These are phyloP conservation scores for Netelia virgata DNA, from an alignment of 2,888 invertebrate genomes.

Conservation along the genomic window DNA sequence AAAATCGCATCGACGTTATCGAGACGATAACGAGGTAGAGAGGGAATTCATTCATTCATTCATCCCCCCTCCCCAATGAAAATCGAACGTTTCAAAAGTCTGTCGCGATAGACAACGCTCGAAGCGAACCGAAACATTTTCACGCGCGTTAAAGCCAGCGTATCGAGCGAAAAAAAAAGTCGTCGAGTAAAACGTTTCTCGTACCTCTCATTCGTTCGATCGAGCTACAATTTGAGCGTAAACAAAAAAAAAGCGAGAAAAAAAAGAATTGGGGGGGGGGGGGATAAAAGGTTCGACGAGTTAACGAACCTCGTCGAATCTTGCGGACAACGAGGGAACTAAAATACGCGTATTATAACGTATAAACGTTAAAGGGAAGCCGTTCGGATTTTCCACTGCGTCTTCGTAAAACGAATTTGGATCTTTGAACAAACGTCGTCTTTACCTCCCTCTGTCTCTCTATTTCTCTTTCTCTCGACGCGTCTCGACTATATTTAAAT, in stretches of 20 bases:
- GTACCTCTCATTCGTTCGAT: conserved; percentile 37
- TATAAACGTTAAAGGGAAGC: conserved; percentile 33
- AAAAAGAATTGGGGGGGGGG: background rate
- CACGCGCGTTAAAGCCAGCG: background rate
- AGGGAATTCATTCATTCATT: background rate
- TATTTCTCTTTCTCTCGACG: background rate
- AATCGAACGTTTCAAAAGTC: background rate
- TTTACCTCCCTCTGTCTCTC: no score
- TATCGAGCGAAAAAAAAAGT: conserved; percentile 18
- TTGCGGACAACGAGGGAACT: conserved; percentile 14
- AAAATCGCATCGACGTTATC: no score
- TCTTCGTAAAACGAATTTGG: conserved; percentile 21
- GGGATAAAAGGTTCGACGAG: conserved; percentile 23
- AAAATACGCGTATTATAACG: background rate
- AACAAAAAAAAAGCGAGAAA: background rate
- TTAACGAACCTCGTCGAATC: conserved; percentile 55
- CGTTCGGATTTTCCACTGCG: conserved; percentile 53
- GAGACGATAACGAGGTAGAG: no score
- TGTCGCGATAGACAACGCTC: no score
- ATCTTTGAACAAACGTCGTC: conserved; percentile 8
- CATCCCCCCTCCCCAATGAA: background rate
- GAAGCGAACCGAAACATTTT: background rate
- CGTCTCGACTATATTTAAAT: conserved; percentile 49
- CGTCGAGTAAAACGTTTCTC: conserved; percentile 26
- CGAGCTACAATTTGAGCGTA: conserved; percentile 14